Percentiles rank a stretch among this genome's conserved stretches.
phyloP scores from a whole-genome alignment of 2,888 invertebrate genomes.

The Yponomeuta evonymella region DNA sequence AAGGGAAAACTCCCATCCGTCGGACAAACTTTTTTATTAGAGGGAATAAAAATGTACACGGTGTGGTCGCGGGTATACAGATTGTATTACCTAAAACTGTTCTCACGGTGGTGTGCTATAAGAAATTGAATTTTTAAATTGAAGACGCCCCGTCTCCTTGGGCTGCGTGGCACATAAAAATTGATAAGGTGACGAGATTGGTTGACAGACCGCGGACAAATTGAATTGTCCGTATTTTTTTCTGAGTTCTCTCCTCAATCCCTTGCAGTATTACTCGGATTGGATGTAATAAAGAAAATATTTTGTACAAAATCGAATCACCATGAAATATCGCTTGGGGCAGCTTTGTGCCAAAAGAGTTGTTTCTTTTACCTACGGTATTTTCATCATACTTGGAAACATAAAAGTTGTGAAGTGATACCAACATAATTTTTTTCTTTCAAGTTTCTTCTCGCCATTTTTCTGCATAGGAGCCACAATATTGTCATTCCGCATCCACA shows the following conservation, averaged over 20 bases:
- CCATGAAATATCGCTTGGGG: neutral
- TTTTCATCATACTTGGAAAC: neutral
- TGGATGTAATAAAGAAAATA: neutral
- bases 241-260: neutral
- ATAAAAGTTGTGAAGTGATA: neutral
- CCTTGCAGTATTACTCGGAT: neutral
- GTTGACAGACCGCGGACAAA: neutral
- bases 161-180: neutral
- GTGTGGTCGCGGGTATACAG: neutral
- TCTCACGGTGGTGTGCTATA: slow-evolving; percentile 6
- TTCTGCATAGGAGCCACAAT: neutral
- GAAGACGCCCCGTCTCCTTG: neutral
- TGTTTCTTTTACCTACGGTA: neutral
- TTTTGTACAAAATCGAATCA: neutral
- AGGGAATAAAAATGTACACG: slow-evolving; percentile 23
- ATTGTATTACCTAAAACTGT: slow-evolving; percentile 15
- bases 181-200: slow-evolving; percentile 1
- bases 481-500: slow-evolving; percentile 6
- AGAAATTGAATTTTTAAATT: slow-evolving; percentile 20
- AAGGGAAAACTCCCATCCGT: slow-evolving; percentile 23
- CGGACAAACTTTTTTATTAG: slow-evolving; percentile 30
- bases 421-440: no score
- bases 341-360: neutral
- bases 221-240: neutral
- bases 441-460: neutral